Percentiles rank a stretch among this genome's conserved stretches.
Evolutionary conservation across 2,888 invertebrate species (phyloP).

Genomic region (Drosophila helvetica): DNA sequence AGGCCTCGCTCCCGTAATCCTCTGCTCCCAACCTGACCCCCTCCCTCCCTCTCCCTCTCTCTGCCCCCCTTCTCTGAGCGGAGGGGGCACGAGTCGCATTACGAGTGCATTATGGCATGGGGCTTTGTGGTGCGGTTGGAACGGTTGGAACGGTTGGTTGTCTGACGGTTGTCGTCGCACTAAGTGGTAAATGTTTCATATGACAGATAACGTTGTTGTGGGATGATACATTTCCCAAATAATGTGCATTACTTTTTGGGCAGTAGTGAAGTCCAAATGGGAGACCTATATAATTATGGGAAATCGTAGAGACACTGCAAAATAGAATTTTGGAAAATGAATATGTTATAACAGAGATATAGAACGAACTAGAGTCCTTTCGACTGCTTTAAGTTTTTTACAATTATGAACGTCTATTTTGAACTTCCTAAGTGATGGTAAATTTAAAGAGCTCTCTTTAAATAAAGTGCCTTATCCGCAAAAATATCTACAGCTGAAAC

Average conservation of each 20-base stretch:
- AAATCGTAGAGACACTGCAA: background rate
- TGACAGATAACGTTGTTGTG: conserved; percentile 19
- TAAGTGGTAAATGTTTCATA: conserved; percentile 36
- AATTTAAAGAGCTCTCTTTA: too few relatives aligned
- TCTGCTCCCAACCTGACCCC: conserved; percentile 7
- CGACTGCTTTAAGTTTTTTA: too few relatives aligned
- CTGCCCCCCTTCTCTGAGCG: conserved; percentile 35
- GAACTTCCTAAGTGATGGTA: too few relatives aligned
- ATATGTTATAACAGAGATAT: too few relatives aligned
- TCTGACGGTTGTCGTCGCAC: conserved; percentile 9
- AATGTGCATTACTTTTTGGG: background rate
- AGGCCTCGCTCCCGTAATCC: conserved; percentile 51
- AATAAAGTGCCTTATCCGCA: too few relatives aligned
- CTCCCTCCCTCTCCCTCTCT: conserved; percentile 32
- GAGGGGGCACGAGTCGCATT: conserved; percentile 39
- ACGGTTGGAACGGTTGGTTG: conserved; percentile 3
- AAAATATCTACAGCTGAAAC: too few relatives aligned
- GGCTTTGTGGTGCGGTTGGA: conserved; percentile 4
- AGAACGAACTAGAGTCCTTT: too few relatives aligned
- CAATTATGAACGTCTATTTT: too few relatives aligned
- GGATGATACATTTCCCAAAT: background rate
- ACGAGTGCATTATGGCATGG: conserved; percentile 47
- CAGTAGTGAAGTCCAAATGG: background rate
- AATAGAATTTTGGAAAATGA: too few relatives aligned
- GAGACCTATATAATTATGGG: background rate